Evolutionary conservation across 2,113 vertebrate genomes (phyloP), one percentile per base, ranked within the genome.

Genomic region (Oncorhynchus tshawytscha): DNA sequence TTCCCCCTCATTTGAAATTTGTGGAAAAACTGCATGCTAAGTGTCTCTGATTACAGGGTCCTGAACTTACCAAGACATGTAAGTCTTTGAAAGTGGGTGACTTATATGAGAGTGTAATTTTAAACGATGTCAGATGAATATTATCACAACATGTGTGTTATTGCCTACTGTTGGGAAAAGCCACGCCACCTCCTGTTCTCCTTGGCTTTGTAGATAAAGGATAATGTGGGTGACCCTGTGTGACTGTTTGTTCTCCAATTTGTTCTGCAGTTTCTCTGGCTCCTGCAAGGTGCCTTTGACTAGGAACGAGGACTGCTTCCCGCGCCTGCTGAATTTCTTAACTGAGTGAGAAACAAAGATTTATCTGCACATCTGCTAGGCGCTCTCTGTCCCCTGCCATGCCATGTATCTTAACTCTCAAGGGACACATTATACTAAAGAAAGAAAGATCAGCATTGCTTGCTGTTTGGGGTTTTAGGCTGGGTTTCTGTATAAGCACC

Each of bases 171-270:
- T 78, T 75, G 57, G 64, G 72, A 49, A 75, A 67, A 70, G 84
- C 20, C 64, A 69, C 77, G 72, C 70, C 71, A 76, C 87, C 82
- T 86, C 82, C 83, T 15, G 81, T 77, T 80, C 78, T 81, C 72
- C 69, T 67, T 39, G 74, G 69, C 82, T 80, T 80, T 80, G 72
- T 62, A 78, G 77, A 82, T 82, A 81, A 89, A 85, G 83, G 86
- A 87, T 80, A 77, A 88, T 73, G 82, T 66, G 80, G 90, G 84
- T 86, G 89, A 92, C 91, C 88, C 85, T 64, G 85, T 82, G 86
- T 75, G 87, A 84, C 84, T 89, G 89, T 92, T 92, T 92, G 88
- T 90, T 89, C 88, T 81, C 84, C 90, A 91, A 92, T 93, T 92
- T 92, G 91, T 91, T 91, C 90, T 89, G 89, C 88, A 79, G 84